phyloP scores from a whole-genome alignment of 2,113 vertebrate species.

The Balaeniceps rex region DNA sequence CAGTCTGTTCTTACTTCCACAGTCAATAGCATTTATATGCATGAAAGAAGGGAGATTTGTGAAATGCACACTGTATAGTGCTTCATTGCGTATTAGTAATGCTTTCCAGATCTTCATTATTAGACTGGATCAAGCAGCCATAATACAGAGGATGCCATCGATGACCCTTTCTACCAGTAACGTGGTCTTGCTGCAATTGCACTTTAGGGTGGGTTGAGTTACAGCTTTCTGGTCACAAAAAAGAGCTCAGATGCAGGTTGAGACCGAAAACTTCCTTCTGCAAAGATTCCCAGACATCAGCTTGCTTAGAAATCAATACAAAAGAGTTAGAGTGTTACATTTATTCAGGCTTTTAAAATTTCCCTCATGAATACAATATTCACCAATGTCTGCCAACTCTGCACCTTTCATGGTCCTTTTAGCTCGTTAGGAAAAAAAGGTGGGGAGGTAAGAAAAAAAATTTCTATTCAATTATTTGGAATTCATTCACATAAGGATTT shows the following conservation, averaged over 20 bases:
- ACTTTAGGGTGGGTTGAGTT: neutral
- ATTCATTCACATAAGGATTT: neutral
- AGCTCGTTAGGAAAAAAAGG: neutral
- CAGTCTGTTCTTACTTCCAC: neutral
- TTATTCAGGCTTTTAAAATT: neutral
- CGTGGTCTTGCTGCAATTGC: neutral
- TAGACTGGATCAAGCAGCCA: neutral
- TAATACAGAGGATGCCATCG: neutral
- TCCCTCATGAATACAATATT: neutral
- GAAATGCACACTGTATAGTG: neutral
- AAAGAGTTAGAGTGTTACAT: neutral
- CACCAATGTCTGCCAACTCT: neutral
- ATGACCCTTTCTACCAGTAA: neutral
- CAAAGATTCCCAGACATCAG: conserved; percentile 13
- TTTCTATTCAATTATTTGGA: neutral
- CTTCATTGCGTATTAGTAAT: neutral
- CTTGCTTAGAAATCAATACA: neutral
- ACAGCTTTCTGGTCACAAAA: conserved; percentile 16
- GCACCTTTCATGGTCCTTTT: neutral
- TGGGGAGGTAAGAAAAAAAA: neutral
- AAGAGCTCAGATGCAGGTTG: neutral
- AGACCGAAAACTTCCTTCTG: neutral
- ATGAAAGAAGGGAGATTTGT: neutral
- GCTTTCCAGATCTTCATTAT: neutral
- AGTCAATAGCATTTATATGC: neutral